Evolutionary conservation across 2,888 invertebrate species (phyloP).

Genomic region (Notodonta dromedarius): DNA sequence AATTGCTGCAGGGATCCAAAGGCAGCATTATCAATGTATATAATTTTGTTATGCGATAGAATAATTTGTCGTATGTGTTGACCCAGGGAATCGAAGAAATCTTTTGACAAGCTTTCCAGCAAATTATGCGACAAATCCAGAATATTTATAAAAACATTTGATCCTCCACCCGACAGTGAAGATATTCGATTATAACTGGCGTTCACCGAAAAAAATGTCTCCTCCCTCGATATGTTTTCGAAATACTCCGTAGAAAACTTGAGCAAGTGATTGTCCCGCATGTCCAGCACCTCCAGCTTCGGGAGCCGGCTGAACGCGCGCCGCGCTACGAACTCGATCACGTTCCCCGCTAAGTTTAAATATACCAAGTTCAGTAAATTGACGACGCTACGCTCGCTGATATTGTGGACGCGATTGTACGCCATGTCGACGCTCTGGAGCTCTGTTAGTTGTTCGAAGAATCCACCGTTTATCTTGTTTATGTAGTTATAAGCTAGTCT

Average conservation of each 20-base stretch:
- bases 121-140: slow-evolving; percentile 88
- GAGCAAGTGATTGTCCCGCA: slow-evolving; percentile 88
- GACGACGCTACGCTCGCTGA: slow-evolving; percentile 87
- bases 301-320: slow-evolving; percentile 89
- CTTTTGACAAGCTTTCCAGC: slow-evolving; percentile 81
- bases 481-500: slow-evolving; percentile 92
- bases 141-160: slow-evolving; percentile 79
- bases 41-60: slow-evolving; percentile 85
- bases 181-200: slow-evolving; percentile 87
- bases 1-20: slow-evolving; percentile 51
- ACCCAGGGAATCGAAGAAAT: slow-evolving; percentile 79
- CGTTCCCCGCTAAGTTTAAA: slow-evolving; percentile 91
- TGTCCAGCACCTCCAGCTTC: slow-evolving; percentile 87
- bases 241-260: slow-evolving; percentile 86
- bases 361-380: slow-evolving; percentile 89
- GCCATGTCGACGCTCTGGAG: slow-evolving; percentile 89
- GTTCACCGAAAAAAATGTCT: slow-evolving; percentile 87
- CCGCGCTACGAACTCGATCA: slow-evolving; percentile 86
- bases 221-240: slow-evolving; percentile 84
- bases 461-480: slow-evolving; percentile 85
- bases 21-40: slow-evolving; percentile 70
- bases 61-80: slow-evolving; percentile 51
- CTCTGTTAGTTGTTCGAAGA: slow-evolving; percentile 86
- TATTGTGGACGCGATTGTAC: slow-evolving; percentile 87
- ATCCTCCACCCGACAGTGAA: slow-evolving; percentile 50